Evolutionary conservation across 1,140 invertebrate species (phyloP), one percentile per base, ranked within the genome.

Genomic region (Telenomus remus): DNA sequence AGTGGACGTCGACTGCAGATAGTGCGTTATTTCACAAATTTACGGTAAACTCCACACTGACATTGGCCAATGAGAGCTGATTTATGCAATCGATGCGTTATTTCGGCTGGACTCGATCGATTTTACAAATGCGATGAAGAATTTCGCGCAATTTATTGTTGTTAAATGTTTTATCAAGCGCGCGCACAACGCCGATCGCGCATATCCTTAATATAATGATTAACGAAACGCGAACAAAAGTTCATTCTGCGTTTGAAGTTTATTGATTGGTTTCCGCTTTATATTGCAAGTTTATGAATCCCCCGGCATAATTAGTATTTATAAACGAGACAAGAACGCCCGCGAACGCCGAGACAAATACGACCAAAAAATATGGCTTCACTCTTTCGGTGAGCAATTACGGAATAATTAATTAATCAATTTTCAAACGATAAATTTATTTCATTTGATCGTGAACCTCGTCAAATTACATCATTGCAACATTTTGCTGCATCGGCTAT

Each of bases 1-100:
- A 70, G 71, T 76, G 44, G 19, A 68, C 64, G 72, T 76, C 77
- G 55, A 72, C 61, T 76, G 60, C 77, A 79, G 71, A 8, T 15
- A 14, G n/a, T 59, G 37, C 33, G 51, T 51, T 61, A 61, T 70
- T 61, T 51, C 48, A 8, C 11, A 44, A 64, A 75, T 68, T 66
- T 64, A 55, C 64, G 68, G 53, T 27, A 51, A 64, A 60, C 51
- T 55, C 50, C 54, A 1, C 54, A 1, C 42, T 48, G 55, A 61
- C 43, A 48, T 48, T 55, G 55, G 44, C 50, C 43, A 65, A 65
- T 55, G 55, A 64, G 69, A 27, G 19, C 55, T 61, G 61, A 65
- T 73, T 74, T 66, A 66, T 60, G 56, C 61, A 72, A 72, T 72
- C 47, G 63, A 71, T 51, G 42, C 47, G 46, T 53, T 47, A 63